Evolutionary conservation across 2,797 vertebrate species (phyloP), one percentile per base, ranked within the genome.

Genomic region (Coregonus suidteri): DNA sequence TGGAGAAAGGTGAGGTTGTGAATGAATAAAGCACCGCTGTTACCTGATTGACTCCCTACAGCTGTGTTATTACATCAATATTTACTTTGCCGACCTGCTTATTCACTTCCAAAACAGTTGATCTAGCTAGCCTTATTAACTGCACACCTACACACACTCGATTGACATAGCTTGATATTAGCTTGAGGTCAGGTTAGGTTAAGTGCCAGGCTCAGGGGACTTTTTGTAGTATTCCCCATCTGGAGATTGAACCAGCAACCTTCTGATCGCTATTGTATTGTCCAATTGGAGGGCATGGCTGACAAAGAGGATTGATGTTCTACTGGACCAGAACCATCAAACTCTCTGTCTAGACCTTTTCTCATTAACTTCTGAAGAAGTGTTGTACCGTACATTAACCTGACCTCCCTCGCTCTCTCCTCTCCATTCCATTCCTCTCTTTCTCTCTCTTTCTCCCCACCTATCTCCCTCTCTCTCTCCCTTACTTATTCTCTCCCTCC

Each of bases 1-100:
- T 78, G 82, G 72, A 75, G 68, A 73, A 72, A 52, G 54, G 51
- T 53, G 71, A 80, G 65, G 13, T 31, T 62, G 59, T 25, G 59
- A 25, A 62, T 62, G 9, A 62, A 62, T n/a, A 25, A 9, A 20
- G 1, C 54, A n/a, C 31, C 31, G 31, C 18, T 20, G 1, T 62
- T 62, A 20, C 56, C 56, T 20, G 18, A 62, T 62, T 20, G n/a
- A 25, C 6, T 47, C 41, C 9, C 41, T 47, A 47, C 9, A 47
- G 18, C 16, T 59, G 6, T n/a, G n/a, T 20, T 59, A 59, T n/a
- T 59, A 59, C 54, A 20, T 7, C 5, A 59, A 6, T 6, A 20
- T 59, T 59, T 59, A 59, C 54, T 59, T 20, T 59, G 54, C n/a
- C 0, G 18, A 20, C 54, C 18, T 7, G 54, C 18, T 20, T 59